Percentiles rank a stretch among this genome's conserved stretches.
phyloP scores from a whole-genome alignment of 2,113 vertebrate genomes.

The Dascyllus trimaculatus region DNA sequence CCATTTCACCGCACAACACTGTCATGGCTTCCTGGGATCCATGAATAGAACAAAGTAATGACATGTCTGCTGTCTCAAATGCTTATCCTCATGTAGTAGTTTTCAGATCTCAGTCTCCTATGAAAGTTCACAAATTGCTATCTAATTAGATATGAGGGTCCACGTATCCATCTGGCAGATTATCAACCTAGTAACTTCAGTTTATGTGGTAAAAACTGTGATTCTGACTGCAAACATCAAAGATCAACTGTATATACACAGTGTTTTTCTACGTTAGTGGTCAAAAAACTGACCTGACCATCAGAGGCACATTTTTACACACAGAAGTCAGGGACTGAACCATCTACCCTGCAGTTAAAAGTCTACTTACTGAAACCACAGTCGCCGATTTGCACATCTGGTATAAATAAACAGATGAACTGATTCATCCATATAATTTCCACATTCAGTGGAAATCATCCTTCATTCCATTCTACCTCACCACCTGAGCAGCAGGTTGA shows the following conservation, averaged over 20 bases:
- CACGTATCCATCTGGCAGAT: neutral
- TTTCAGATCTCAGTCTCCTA: neutral
- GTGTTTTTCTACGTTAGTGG: neutral
- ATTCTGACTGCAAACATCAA: neutral
- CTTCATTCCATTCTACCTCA: neutral
- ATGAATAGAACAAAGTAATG: no score
- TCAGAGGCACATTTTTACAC: neutral
- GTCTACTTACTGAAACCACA: neutral
- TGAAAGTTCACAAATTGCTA: no score
- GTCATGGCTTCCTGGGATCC: no score
- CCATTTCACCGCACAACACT: no score
- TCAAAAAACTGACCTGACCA: neutral
- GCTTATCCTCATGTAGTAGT: neutral
- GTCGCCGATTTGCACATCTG: neutral
- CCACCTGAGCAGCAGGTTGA: neutral
- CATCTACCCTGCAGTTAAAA: neutral
- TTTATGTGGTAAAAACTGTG: neutral
- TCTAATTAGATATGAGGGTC: no score
- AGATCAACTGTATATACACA: neutral
- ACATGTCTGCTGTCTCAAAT: neutral
- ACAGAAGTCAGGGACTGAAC: neutral
- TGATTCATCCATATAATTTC: constrained; percentile 12
- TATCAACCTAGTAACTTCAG: neutral
- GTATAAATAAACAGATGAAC: neutral
- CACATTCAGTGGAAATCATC: neutral